Conservation (phyloP, 2,113 vertebrate species). For the Spizaetus ornatus region DNA sequence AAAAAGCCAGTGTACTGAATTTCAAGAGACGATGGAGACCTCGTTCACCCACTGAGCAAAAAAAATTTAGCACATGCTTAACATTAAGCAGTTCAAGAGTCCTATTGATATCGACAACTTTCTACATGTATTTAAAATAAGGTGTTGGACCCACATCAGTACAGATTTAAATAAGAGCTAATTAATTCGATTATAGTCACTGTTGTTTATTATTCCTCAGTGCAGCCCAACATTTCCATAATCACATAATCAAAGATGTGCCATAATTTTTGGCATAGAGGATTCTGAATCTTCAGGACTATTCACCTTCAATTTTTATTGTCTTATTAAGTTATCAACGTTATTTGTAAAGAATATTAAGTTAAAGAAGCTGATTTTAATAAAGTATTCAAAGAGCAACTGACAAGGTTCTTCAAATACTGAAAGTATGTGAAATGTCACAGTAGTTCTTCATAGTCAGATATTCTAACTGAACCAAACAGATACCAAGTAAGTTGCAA, state of each 20-base stretch:
- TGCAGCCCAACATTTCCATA: background rate
- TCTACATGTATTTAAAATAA: background rate
- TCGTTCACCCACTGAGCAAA: background rate
- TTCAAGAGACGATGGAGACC: background rate
- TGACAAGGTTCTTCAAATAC: background rate
- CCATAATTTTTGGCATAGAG: background rate
- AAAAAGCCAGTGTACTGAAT: background rate
- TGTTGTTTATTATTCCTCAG: background rate
- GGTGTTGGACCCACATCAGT: background rate
- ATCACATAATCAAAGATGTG: background rate
- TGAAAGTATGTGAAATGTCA: background rate
- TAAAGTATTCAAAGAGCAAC: background rate
- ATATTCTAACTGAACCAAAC: slow-evolving; percentile 5
- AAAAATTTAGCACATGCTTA: background rate
- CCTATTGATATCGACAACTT: background rate
- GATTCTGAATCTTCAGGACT: background rate
- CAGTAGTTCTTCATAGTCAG: slow-evolving; percentile 1
- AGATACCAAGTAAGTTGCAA: background rate
- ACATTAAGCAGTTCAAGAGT: background rate
- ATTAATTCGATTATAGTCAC: background rate
- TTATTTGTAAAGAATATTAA: background rate
- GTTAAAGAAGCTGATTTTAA: background rate
- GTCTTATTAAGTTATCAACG: background rate
- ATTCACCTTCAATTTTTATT: background rate
- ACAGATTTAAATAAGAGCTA: background rate